Evolutionary conservation across 2,888 invertebrate species (phyloP), one percentile per base, ranked within the genome.

Genomic region (Abrostola triplasia): DNA sequence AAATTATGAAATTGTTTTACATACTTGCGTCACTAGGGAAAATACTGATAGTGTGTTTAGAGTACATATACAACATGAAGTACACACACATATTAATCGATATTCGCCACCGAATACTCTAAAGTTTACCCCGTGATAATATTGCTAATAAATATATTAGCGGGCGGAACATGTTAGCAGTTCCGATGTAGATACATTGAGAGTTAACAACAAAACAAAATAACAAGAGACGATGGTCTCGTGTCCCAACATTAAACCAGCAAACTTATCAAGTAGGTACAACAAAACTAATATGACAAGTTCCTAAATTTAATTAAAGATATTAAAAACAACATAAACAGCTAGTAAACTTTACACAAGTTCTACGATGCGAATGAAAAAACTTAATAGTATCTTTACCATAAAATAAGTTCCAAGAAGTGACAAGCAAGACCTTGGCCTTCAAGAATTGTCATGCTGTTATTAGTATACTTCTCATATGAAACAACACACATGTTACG

Each of bases 401-500:
- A 66, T 65, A 61, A 24, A 48, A 12, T 47, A 47, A 8, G 2
- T 66, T 64, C 55, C 58, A 58, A 73, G 64, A 62, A 72, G 47
- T 35, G 48, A 47, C 10, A 36, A 13, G 36, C 11, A 47, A 60
- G 55, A 63, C 64, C 65, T 60, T 68, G 64, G 36, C 74, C 67
- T 79, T 72, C 61, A 64, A 60, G 56, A 58, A 57, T 50, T 48
- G 59, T 52, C 60, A 50, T 63, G 52, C 56, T 67, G 44, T 56
- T 55, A 59, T 51, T 79, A 54, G 64, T 67, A 58, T 72, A 68
- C 63, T 79, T 67, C 58, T 59, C 56, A 55, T 73, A 76, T 51
- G 77, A 80, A 79, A 38, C 59, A 36, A 51, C 38, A 58, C 72
- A 73, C 42, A 56, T 74, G 71, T 8, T 35, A 50, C 38, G 41